Base-by-base conservation (phyloP, 2,113 vertebrate species). In the Lampris megalopsis region DNA sequence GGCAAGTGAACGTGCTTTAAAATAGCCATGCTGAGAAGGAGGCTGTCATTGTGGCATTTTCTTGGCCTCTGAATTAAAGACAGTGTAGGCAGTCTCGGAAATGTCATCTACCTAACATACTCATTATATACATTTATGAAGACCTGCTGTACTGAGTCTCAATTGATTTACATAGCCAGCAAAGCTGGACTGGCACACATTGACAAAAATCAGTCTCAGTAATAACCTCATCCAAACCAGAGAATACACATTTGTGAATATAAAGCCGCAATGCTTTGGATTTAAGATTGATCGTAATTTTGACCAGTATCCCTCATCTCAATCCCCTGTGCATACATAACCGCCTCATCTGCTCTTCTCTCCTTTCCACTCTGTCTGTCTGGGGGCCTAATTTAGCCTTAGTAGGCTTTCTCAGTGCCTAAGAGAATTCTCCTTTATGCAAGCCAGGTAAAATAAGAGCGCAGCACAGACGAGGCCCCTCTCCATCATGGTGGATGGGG, bases 401-500 rank as follows among this genome's bases (percentile, higher is more conserved):
- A 89, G 89, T 86, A 87, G 91, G 87, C 89, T 91, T 89, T 93
- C 87, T 90, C 78, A 89, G 88, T 91, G 92, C 87, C 90, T 91
- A 75, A 84, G 88, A 92, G 92, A 75, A 92, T 93, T 93, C 90
- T 94, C 89, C 88, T 94, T 95, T 95, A 94, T 95, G 96, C 94
- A 95, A 96, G 94, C 90, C 81, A 94, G 95, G 94, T 94, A 92
- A 94, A 95, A 95, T 86, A 90, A 89, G 88, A 91, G 67, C 81
- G 85, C 69, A 43, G 83, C 90, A 54, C 53, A 76, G 85, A 89
- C 87, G 88, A 86, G 88, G 94, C 94, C 93, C 92, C 93, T 94
- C 96, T 96, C 95, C 93, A 95, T 97, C 96, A 95, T 95, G 94
- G 93, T 79, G 90, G 93, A 93, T 67, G 84, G 91, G 83, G 87